Base-by-base conservation (phyloP, 2,113 vertebrate species). In the Pyrgilauda ruficollis region DNA sequence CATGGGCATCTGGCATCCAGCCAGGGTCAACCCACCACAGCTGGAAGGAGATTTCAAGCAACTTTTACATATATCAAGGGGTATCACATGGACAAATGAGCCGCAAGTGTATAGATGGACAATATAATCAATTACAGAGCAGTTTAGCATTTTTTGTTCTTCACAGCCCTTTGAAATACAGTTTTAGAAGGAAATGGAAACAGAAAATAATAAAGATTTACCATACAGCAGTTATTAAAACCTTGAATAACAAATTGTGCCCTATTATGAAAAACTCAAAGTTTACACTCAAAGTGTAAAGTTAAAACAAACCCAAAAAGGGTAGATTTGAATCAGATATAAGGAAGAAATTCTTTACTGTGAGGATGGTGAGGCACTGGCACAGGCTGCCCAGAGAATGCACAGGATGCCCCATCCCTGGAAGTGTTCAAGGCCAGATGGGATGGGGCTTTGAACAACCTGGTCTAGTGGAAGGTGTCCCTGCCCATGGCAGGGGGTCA, bases 401-500 rank as follows among this genome's bases (percentile, higher is more conserved):
- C 39, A 41, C 39, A 41, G 33, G 19, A 7, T 46, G 7, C 13
- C 16, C 4, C n/a, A 53, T 12, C 1, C 19, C n/a, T 53, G 28
- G 17, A 10, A 50, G 11, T 43, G 35, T 10, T 46, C 15, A 30
- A 79, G 47, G 18, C 7, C 33, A 28, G 50, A 0, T 1, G 66
- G 10, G 10, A 39, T 18, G 53, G 9, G 28, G 16, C 19, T 75
- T 1, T 39, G 28, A 75, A 16, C 6, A 74, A 4, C 2, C 9
- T 17, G 46, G 11, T 39, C 19, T 46, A 10, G 11, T n/a, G 28
- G 33, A 52, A 89, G 9, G 3, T 39, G 28, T 21, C 52, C 7
- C 33, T 37, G 33, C 2, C 43, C 35, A 31, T 9, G 14, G 5
- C 26, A 50, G 43, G 11, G 3, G 3, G 2, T 0, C 50, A 41